Conservation (phyloP, 2,888 invertebrate genomes). For the Stenurella melanura region DNA sequence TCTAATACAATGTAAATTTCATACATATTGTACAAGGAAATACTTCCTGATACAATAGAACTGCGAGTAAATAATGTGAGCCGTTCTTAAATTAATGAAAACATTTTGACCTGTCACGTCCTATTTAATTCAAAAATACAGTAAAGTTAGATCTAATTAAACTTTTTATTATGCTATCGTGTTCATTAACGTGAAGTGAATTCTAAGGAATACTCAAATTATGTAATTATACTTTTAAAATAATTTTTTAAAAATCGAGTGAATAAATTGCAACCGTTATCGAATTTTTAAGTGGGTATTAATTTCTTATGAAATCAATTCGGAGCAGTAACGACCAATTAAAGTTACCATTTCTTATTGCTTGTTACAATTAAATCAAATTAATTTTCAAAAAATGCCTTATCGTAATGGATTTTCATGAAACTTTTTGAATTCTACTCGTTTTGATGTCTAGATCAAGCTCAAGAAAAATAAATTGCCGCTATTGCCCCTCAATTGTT, state of each 20-base stretch:
- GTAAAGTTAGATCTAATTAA: slow-evolving; percentile 31
- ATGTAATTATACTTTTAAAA: neutral
- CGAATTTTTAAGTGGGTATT: slow-evolving; percentile 1
- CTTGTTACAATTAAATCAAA: neutral
- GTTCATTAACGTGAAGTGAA: neutral
- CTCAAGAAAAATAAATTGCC: too few relatives aligned
- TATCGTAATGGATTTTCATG: too few relatives aligned
- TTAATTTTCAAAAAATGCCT: neutral
- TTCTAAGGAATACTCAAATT: slow-evolving; percentile 3
- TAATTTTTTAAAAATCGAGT: neutral
- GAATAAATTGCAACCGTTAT: slow-evolving; percentile 1
- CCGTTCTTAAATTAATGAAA: slow-evolving; percentile 21
- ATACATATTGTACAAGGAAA: too few relatives aligned
- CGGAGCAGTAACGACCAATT: neutral
- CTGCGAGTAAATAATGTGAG: slow-evolving; percentile 4
- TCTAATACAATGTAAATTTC: slow-evolving; percentile 7
- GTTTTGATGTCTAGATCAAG: too few relatives aligned
- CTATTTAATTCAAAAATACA: slow-evolving; percentile 36
- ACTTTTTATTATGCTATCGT: slow-evolving; percentile 8
- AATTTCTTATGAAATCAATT: slow-evolving; percentile 3
- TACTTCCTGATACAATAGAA: slow-evolving; percentile 7
- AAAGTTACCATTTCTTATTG: neutral
- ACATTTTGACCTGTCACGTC: slow-evolving; percentile 37
- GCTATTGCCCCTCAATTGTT: too few relatives aligned
- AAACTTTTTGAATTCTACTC: too few relatives aligned